Evolutionary conservation across 1,140 invertebrate genomes (phyloP), one percentile per base, ranked within the genome.

Genomic region (Pogonomyrmex californicus): DNA sequence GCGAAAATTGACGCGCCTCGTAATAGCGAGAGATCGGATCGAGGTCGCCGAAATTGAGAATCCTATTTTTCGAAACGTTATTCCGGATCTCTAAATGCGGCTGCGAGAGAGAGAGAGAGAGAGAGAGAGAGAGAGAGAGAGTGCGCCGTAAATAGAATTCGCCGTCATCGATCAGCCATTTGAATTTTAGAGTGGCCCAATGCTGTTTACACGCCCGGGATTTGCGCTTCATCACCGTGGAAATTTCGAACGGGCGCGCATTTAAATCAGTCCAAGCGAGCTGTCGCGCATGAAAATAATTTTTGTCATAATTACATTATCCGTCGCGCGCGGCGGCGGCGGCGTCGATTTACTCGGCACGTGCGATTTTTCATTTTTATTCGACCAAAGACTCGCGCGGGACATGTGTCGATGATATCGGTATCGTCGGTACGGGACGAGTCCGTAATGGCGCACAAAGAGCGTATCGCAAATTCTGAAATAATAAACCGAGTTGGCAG

Each of bases 401-500:
- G 63, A 82, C 87, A 86, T 76, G 88, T 33, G 66, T 71, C 78
- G 78, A 51, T 78, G 76, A 78, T 90, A 90, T 90, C 89, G 81
- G 76, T 90, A 76, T 82, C 89, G 77, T 7, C 82, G 60, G 23
- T 23, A 90, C 88, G 88, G 85, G 89, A 91, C 71, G 85, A 83
- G 86, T 81, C 10, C 87, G 85, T 89, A 82, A 89, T 86, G 71
- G 60, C 79, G 65, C 65, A 88, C 76, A 90, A 91, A 93, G 86
- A 76, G 78, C 81, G 73, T 38, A 68, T 77, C 77, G 82, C 88
- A 88, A 90, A 92, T 91, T 88, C 90, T 92, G 91, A 94, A 94
- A 94, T 94, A 94, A 93, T 94, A 93, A 94, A 94, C 92, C 93
- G 86, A 63, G 77, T 82, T 78, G 79, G 78, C 38, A 73, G 47